Evolutionary conservation across 1,140 invertebrate species (phyloP), one percentile per base, ranked within the genome.

Genomic region (Babylonia areolata): DNA sequence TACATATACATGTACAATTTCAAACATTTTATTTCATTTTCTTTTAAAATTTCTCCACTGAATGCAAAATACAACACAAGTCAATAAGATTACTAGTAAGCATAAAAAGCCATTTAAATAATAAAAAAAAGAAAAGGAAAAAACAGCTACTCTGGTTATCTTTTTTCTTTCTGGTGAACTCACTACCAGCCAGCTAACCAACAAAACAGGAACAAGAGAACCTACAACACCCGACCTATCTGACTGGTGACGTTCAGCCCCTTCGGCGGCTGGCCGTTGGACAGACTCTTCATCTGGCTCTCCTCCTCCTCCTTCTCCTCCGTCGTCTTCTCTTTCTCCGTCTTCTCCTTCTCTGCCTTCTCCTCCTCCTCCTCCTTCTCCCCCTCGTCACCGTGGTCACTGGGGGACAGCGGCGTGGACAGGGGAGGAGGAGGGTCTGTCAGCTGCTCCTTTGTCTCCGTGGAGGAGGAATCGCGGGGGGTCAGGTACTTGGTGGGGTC

Each of bases 401-500:
- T n/a, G 58, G 28, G 58, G 15, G 5, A n/a, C 58, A 2, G 58
- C 23, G 58, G 28, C 15, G 28, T 12, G 15, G 5, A n/a, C 58
- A 2, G 58, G 5, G 58, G 28, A 64, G 58, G 58, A 64, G 58
- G 58, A 5, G 58, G 20, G 6, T 20, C 5, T 64, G 15, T 23
- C 40, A 9, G 28, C 33, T 54, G 9, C 3, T 80, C 78, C 78
- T 54, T 17, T 11, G 37, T 37, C 15, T 42, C 5, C 39, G 78
- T 17, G 17, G 64, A 12, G 15, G 73, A 73, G 28, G 84, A n/a
- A 28, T 84, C 81, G 33, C 89, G 80, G 5, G 85, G 87, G 15
- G 92, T 93, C 75, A 94, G 86, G 89, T 94, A 94, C 42, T 88
- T 86, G 6, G 91, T 90, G 3, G 97, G 97, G 93, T 98, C 97